Evolutionary conservation across 1,140 invertebrate genomes (phyloP).

Genomic region (Drosophila virilis): DNA sequence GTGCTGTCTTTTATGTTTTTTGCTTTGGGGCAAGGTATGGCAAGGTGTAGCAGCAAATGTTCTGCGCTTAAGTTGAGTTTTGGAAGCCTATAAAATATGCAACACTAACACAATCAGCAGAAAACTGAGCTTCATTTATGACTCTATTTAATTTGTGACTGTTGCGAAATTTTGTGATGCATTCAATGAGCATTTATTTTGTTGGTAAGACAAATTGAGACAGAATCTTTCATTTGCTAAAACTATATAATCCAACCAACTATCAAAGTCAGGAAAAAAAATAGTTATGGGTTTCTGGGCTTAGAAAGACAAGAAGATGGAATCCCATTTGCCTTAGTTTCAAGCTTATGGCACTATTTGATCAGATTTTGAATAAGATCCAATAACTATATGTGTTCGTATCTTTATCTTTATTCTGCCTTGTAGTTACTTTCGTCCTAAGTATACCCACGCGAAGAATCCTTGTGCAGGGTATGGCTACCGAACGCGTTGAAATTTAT

Average conservation of each 20-base stretch:
- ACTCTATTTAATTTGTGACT: not conserved
- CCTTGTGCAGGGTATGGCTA: conserved; percentile 4
- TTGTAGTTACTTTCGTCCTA: not conserved
- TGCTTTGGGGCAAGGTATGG: not conserved
- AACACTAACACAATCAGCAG: conserved; percentile 5
- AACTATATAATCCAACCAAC: too few relatives aligned
- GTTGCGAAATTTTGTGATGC: not conserved
- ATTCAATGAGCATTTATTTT: not conserved
- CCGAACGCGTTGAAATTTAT: conserved; percentile 38
- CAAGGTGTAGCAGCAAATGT: conserved; percentile 22
- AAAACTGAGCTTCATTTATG: conserved; percentile 18
- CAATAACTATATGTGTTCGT: too few relatives aligned
- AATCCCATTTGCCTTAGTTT: too few relatives aligned
- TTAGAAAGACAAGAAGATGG: too few relatives aligned
- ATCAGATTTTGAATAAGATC: too few relatives aligned
- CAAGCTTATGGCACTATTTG: too few relatives aligned
- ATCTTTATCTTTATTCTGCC: not conserved
- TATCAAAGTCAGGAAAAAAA: too few relatives aligned
- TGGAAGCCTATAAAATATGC: not conserved
- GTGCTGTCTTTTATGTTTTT: conserved; percentile 28
- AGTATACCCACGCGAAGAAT: not conserved
- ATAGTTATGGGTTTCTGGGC: too few relatives aligned
- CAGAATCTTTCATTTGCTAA: too few relatives aligned
- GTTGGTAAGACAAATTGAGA: not conserved
- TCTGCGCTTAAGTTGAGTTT: conserved; percentile 12